phyloP scores from a whole-genome alignment of 2,888 invertebrate species.

The Phanerotoma sp. region DNA sequence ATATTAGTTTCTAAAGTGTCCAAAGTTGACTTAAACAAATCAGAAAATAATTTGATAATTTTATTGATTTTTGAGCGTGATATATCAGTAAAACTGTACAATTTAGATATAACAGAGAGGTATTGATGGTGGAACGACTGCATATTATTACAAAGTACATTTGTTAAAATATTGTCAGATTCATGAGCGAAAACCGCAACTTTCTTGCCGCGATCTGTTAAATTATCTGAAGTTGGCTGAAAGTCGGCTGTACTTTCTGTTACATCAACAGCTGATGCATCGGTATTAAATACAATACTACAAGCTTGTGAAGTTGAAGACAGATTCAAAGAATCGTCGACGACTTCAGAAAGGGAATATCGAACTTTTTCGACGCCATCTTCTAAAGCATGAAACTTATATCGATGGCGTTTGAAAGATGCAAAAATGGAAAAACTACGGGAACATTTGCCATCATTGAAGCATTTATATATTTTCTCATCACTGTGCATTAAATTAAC shows the following conservation, averaged over 20 bases:
- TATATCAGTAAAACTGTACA: no score
- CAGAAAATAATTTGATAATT: no score
- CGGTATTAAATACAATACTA: background rate
- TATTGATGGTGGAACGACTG: no score
- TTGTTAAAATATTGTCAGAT: no score
- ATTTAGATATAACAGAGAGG: no score
- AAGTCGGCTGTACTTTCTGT: background rate
- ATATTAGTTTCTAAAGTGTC: no score
- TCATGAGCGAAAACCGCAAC: no score
- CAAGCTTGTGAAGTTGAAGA: background rate
- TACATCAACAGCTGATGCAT: background rate
- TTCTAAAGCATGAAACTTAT: background rate
- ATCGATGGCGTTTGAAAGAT: slow-evolving; percentile 17
- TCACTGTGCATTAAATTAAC: background rate
- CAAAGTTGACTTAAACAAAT: no score
- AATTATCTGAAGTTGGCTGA: no score
- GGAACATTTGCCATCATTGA: slow-evolving; percentile 11
- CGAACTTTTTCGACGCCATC: background rate
- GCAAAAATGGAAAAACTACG: slow-evolving; percentile 13
- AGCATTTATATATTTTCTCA: slow-evolving; percentile 12
- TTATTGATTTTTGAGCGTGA: no score
- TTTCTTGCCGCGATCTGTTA: no score
- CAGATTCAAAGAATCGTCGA: background rate
- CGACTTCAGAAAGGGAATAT: background rate
- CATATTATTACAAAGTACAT: no score